A percentile compares a stretch with the other conserved stretches of the same genome.
These are phyloP conservation scores for Sternotherus odoratus DNA, from an alignment of 2,797 vertebrate genomes.

Conservation along the genomic window DNA sequence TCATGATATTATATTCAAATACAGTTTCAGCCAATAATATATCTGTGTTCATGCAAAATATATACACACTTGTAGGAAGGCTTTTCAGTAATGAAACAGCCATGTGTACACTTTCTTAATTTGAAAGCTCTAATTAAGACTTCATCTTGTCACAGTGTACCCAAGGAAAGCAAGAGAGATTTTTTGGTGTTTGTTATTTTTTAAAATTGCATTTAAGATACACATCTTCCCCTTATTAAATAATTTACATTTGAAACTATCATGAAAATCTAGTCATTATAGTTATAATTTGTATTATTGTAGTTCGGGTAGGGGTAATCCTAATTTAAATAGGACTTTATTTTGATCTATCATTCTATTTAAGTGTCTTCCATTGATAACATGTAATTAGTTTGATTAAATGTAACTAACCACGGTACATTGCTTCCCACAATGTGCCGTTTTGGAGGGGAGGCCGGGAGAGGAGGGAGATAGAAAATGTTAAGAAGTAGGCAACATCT, in stretches of 20 bases:
- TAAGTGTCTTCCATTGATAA: slow-evolving; percentile 55
- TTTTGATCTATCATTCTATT: slow-evolving; percentile 1
- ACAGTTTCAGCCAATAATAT: not conserved
- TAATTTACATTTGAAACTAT: not conserved
- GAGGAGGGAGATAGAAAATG: slow-evolving; percentile 44
- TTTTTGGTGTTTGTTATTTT: not conserved
- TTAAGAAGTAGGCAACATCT: slow-evolving; percentile 65
- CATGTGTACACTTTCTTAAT: not conserved
- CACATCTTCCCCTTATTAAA: not conserved
- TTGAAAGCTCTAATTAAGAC: not conserved
- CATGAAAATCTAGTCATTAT: not conserved
- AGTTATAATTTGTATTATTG: not conserved
- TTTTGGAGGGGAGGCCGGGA: not conserved
- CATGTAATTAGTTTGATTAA: slow-evolving; percentile 58
- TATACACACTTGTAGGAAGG: not conserved
- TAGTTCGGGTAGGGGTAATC: not conserved
- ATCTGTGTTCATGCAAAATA: not conserved
- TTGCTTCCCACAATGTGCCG: slow-evolving; percentile 30
- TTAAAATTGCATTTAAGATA: not conserved
- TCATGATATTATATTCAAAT: not conserved
- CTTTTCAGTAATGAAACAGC: not conserved
- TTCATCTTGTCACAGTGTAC: not conserved
- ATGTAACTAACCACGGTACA: slow-evolving; percentile 12
- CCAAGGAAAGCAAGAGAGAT: not conserved
- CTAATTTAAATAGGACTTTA: not conserved